Evolutionary conservation across 2,797 vertebrate genomes (phyloP), one percentile per base, ranked within the genome.

Genomic region (Acrossocheilus fasciatus): DNA sequence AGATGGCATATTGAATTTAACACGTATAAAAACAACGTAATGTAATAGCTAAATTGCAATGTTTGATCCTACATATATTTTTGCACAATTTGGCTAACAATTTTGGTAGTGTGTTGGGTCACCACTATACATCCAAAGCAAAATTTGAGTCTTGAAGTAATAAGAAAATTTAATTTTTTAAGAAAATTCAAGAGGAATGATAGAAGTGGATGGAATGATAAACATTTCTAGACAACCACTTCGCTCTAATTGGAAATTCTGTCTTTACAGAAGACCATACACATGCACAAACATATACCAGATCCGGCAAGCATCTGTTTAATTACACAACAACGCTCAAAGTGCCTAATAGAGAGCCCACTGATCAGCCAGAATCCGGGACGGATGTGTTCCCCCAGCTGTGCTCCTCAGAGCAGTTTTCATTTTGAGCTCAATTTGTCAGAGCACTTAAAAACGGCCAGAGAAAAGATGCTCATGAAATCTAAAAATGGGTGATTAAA

Each of bases 351-450:
- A 54, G 73, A 77, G 47, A 68, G 36, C 74, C 47, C 62, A 72
- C 47, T 30, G 66, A 70, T 79, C 39, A 79, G 66, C 75, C 83
- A 34, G 50, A 85, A 79, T 45, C 83, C 64, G 26, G 75, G 18
- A 77, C 11, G 75, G 66, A 85, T 85, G 83, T 79, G 47, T 79
- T 70, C 30, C 36, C 64, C 83, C 75, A 85, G 83, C 83, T 85
- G 83, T 59, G 64, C 83, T 85, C 64, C 75, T 47, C 75, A 85
- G 64, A 84, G 82, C 82, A 10, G 57, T 77, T 84, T 84, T 77
- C 73, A 77, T 50, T 39, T 68, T 26, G 59, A 84, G 83, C 74
- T 78, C 47, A 43, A 70, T 70, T 85, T 85, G 23, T 78, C 83
- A 39, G 17, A 85, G 76, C 59, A 30, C 64, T 85, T 70, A 59